Conservation (phyloP, 1,140 invertebrate species). For the Megalopta genalis region DNA sequence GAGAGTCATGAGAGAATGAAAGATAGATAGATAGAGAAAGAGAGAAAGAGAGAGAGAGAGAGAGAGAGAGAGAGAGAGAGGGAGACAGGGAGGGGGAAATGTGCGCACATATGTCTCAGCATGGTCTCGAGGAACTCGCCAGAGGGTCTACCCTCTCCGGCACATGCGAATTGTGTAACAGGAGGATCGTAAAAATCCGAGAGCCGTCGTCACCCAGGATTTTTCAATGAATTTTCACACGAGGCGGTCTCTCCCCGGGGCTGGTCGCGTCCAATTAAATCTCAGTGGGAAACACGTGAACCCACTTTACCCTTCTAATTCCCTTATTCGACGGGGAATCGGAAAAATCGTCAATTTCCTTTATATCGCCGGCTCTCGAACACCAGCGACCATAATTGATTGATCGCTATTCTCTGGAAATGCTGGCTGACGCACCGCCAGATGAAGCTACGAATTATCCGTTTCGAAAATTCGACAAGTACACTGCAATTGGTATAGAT, state of each 20-base stretch:
- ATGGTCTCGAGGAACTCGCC: constrained; percentile 26
- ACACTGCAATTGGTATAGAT: no score
- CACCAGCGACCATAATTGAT: no score
- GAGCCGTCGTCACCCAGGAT: not conserved
- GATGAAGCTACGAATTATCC: no score
- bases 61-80: constrained; percentile 6
- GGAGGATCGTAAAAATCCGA: constrained; percentile 42
- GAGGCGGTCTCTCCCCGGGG: not conserved
- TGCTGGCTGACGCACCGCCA: no score
- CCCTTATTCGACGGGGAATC: not conserved
- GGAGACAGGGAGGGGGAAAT: no score
- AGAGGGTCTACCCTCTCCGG: constrained; percentile 28
- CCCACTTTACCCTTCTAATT: constrained; percentile 28
- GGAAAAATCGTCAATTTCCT: not conserved
- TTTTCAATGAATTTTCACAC: constrained; percentile 53
- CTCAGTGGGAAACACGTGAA: constrained; percentile 27
- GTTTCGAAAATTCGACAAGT: no score
- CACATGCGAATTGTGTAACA: constrained; percentile 52
- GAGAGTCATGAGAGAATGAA: not conserved
- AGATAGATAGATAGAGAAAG: not conserved
- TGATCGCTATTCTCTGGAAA: no score
- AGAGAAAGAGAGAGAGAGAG: constrained; percentile 5
- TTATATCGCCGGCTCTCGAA: no score
- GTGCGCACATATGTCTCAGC: constrained; percentile 67
- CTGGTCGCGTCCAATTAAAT: constrained; percentile 28